A percentile compares a stretch with the other conserved stretches of the same genome.
These are phyloP conservation scores for Sebastolobus altivelis DNA, from an alignment of 2,797 vertebrate species.

Conservation along the genomic window DNA sequence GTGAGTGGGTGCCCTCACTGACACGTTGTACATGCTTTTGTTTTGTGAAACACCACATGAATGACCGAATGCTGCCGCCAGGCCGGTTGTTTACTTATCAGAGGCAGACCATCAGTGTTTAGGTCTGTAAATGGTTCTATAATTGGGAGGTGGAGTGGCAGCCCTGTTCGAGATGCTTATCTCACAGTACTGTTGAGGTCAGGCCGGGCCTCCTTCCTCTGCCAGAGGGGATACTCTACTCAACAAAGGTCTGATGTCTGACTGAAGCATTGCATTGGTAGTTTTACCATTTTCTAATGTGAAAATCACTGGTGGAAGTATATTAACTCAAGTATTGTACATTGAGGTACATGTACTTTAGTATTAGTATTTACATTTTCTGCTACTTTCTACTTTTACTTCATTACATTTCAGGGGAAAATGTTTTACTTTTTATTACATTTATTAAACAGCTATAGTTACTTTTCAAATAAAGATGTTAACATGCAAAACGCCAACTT, in stretches of 20 bases:
- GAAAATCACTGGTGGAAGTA: background rate
- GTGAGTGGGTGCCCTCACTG: conserved; percentile 29
- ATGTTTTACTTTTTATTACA: background rate
- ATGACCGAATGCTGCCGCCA: conserved; percentile 23
- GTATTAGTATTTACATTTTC: background rate
- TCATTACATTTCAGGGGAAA: background rate
- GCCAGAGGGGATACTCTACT: background rate
- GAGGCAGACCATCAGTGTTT: conserved; percentile 27
- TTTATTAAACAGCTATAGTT: background rate
- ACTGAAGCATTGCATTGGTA: background rate
- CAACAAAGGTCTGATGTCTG: background rate
- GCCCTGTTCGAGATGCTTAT: conserved; percentile 33
- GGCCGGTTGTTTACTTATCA: conserved; percentile 39
- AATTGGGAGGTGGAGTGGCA: conserved; percentile 44
- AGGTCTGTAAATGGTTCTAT: conserved; percentile 41
- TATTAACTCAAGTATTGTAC: background rate
- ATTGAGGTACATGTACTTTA: background rate
- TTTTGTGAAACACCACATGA: conserved; percentile 32
- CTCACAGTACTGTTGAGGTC: conserved; percentile 3
- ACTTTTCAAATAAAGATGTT: background rate
- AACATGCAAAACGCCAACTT: background rate
- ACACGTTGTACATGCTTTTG: conserved; percentile 23
- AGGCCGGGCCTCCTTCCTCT: conserved; percentile 5
- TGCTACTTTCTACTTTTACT: background rate
- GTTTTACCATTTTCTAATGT: background rate